Percentiles rank a stretch among this genome's conserved stretches.
These are phyloP conservation scores for Axis porcinus DNA, from an alignment of 2,113 vertebrate species.

Conservation along the genomic window DNA sequence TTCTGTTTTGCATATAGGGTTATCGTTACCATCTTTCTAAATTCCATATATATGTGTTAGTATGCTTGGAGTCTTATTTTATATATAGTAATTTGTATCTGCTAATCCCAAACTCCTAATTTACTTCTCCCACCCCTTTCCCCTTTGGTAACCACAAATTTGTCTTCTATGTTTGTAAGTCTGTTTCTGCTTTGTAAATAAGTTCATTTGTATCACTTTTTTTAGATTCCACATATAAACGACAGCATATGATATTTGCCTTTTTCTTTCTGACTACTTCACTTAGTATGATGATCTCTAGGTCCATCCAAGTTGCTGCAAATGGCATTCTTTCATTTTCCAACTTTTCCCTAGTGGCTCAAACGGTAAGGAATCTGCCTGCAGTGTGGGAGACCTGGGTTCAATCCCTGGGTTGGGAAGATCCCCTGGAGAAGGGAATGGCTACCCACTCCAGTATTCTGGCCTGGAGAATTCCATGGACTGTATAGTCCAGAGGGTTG, in stretches of 20 bases:
- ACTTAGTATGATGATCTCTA: neutral
- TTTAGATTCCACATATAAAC: neutral
- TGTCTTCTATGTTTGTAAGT: neutral
- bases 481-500: neutral
- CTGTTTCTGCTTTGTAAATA: neutral
- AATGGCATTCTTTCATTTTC: neutral
- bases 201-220: neutral
- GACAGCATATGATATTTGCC: neutral
- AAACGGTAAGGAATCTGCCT: neutral
- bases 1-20: no score
- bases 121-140: neutral
- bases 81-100: neutral
- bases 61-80: neutral
- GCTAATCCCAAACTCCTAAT: neutral
- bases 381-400: neutral
- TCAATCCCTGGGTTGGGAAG: neutral
- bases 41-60: no score
- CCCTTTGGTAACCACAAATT: neutral
- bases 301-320: neutral
- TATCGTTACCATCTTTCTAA: no score
- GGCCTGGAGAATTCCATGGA: neutral
- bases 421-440: neutral
- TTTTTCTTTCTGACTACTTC: neutral
- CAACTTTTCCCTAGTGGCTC: neutral
- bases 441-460: neutral